phyloP scores from a whole-genome alignment of 1,140 invertebrate genomes.

The Orussus abietinus region DNA sequence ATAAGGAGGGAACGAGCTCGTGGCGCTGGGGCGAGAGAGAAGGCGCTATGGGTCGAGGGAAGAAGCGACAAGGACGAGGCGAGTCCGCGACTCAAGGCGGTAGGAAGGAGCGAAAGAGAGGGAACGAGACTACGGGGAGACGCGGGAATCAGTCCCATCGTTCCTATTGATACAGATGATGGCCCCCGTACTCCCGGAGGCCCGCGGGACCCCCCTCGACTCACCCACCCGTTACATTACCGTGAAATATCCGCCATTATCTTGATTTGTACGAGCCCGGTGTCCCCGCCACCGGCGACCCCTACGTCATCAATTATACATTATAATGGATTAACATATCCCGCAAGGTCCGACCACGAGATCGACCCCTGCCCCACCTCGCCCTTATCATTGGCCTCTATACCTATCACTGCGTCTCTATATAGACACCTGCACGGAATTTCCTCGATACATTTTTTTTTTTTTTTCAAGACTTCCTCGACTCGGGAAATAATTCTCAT shows the following conservation, averaged over 20 bases:
- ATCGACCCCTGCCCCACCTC: too few species aligned
- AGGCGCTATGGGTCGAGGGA: neutral
- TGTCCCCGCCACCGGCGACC: conserved; percentile 11
- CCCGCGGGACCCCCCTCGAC: conserved; percentile 30
- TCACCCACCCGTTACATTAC: conserved; percentile 41
- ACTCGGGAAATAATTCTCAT: too few species aligned
- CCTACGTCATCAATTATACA: conserved; percentile 24
- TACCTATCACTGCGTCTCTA: too few species aligned
- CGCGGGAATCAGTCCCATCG: conserved; percentile 12
- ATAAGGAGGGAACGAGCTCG: conserved; percentile 20
- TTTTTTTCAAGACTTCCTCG: too few species aligned
- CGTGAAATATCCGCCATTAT: conserved; percentile 44
- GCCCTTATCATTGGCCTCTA: too few species aligned
- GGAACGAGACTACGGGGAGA: conserved; percentile 18
- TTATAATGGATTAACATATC: conserved; percentile 22
- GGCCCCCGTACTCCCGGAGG: conserved; percentile 15
- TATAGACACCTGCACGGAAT: too few species aligned
- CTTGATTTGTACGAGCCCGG: conserved; percentile 35
- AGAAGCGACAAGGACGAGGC: neutral
- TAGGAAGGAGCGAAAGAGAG: conserved; percentile 1
- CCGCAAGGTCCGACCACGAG: too few species aligned
- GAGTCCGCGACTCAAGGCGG: neutral
- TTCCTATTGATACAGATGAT: conserved; percentile 37
- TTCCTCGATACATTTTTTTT: too few species aligned
- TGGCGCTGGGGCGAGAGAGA: conserved; percentile 22